A percentile compares a stretch with the other conserved stretches of the same genome.
Conservation (phyloP, 1,140 invertebrate genomes). For the Mizuhopecten yessoensis region DNA sequence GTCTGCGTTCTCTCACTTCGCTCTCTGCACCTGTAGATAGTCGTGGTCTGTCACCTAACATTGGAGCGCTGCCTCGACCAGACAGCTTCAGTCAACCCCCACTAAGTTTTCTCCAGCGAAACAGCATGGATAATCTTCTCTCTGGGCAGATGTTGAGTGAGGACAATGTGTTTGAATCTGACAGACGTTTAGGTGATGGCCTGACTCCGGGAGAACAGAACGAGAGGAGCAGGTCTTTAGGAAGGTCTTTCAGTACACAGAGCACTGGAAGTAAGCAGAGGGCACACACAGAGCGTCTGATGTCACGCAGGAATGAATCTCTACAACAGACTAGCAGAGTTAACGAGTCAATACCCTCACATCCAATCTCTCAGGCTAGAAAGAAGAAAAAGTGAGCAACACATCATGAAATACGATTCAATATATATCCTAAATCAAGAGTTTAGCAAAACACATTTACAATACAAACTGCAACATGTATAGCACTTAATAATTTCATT, state of each 20-base stretch:
- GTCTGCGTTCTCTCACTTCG: conserved; percentile 59
- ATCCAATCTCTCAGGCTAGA: neutral
- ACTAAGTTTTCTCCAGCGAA: conserved; percentile 38
- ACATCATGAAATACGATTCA: neutral
- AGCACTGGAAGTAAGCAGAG: neutral
- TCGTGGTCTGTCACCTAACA: conserved; percentile 57
- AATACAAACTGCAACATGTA: no score
- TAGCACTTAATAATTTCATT: no score
- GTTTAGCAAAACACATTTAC: no score
- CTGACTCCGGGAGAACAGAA: neutral
- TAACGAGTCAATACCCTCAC: neutral
- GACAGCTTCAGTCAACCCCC: conserved; percentile 53
- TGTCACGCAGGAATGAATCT: conserved; percentile 28
- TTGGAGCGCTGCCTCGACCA: conserved; percentile 44
- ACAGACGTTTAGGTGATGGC: neutral
- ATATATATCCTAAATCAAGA: no score
- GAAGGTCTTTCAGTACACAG: neutral
- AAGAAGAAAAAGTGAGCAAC: neutral
- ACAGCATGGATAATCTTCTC: conserved; percentile 52
- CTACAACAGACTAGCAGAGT: neutral
- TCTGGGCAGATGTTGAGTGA: neutral
- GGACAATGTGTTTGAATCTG: conserved; percentile 41
- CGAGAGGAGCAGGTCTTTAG: neutral
- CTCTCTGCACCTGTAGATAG: conserved; percentile 52
- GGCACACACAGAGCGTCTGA: conserved; percentile 17